Base-by-base conservation (phyloP, 2,797 vertebrate species). In the Leptatherina wallacei region DNA sequence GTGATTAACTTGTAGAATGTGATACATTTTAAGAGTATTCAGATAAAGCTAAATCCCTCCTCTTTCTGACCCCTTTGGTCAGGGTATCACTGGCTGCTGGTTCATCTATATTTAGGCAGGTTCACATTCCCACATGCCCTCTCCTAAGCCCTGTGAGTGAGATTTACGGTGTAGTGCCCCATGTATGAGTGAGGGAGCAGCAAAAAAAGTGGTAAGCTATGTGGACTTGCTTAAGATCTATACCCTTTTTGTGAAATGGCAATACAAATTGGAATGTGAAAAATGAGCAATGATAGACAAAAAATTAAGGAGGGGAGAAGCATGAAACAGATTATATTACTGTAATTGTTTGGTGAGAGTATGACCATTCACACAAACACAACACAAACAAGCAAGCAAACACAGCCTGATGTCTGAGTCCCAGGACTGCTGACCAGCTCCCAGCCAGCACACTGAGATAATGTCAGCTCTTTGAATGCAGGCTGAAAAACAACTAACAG, bases 41-140 rank as follows among this genome's bases (percentile, higher is more conserved):
- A 67, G 76, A 88, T 87, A 77, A 89, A 85, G 54, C 67, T 69
- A 82, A 69, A 88, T 80, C 71, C 89, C 86, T 90, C 77, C 79
- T 86, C 81, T 85, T 82, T 85, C 76, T 85, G 75, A 89, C 88
- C 86, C 85, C 70, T 76, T 80, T 90, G 91, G 92, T 87, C 80
- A 83, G 81, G 83, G 85, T 92, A 93, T 94, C 91, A 71, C 89
- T 93, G 89, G 80, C 92, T 86, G 86, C 87, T 86, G 82, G 87
- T 88, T 87, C 81, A 78, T 82, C 93, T 95, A 94, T 92, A 93
- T 95, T 93, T 94, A 93, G 91, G 77, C 64, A 73, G 83, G 90
- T 90, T 92, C 93, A 90, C 92, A 94, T 95, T 94, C 92, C 90
- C 89, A 81, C 89, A 93, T 90, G 77, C 86, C 84, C 88, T 87